Percentiles rank a stretch among this genome's conserved stretches.
These are phyloP conservation scores for Cuniculus paca DNA, from an alignment of 2,797 vertebrate species.

Conservation along the genomic window DNA sequence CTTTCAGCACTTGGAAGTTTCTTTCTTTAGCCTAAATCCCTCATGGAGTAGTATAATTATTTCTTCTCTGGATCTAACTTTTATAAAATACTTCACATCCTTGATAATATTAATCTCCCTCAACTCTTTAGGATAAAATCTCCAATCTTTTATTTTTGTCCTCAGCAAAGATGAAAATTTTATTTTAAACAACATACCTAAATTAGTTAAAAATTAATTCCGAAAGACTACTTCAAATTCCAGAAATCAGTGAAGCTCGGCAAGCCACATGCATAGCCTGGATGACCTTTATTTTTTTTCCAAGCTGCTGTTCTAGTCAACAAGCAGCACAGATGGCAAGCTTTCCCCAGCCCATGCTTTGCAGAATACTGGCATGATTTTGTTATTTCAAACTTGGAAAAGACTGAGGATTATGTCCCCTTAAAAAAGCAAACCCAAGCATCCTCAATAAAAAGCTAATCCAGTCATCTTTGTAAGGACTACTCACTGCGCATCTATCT, in stretches of 20 bases:
- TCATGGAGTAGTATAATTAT: not conserved
- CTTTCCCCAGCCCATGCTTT: conserved; percentile 65
- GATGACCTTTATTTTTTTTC: conserved; percentile 64
- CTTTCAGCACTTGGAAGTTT: not conserved
- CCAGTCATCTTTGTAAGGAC: not conserved
- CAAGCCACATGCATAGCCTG: conserved; percentile 31
- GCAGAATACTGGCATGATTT: conserved; percentile 49
- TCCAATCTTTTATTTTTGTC: not conserved
- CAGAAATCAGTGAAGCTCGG: conserved; percentile 74
- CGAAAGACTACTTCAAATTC: conserved; percentile 79
- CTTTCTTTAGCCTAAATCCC: not conserved
- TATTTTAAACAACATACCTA: conserved; percentile 58
- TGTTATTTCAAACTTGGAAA: conserved; percentile 30
- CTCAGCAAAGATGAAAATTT: conserved; percentile 46
- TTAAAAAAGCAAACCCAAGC: conserved; percentile 30
- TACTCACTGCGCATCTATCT: too few relatives aligned
- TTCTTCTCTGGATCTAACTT: not conserved
- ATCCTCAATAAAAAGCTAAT: not conserved
- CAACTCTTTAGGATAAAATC: conserved; percentile 29
- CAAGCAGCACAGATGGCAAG: conserved; percentile 66
- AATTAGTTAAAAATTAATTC: conserved; percentile 86
- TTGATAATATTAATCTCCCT: not conserved
- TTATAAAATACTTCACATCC: not conserved
- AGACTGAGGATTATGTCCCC: not conserved
- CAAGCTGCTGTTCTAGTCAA: conserved; percentile 58